Evolutionary conservation across 2,113 vertebrate genomes (phyloP), one percentile per base, ranked within the genome.

Genomic region (Glaucomys volans): DNA sequence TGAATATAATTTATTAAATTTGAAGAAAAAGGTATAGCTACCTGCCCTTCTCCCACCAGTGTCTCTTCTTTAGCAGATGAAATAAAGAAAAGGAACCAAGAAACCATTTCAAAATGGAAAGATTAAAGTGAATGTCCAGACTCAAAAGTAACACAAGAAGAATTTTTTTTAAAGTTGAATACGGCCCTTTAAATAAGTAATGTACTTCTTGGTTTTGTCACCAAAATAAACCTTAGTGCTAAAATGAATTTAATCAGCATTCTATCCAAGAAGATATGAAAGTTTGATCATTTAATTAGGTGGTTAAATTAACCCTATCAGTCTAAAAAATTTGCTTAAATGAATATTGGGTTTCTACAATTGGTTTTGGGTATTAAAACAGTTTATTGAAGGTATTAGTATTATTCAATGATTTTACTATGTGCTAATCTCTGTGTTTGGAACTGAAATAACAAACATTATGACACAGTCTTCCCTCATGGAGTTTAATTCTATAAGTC

Each of bases 221-320:
- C 54, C 32, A 82, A 71, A 94, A 90, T 89, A 72, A 94, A 82
- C 66, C 52, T 67, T n/a, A 81, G 4, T 57, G 26, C 7, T 93
- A 77, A 93, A 93, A 74, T 62, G 26, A 91, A 95, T 59, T 88
- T 91, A 91, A 75, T 89, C 37, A 71, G 42, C 16, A 81, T 81
- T 91, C 57, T 64, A 81, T 72, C 40, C 47, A 59, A 66, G 24
- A 87, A 59, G 4, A 13, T 59, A 91, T 57, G 52, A 88, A 95
- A 89, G 35, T 57, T 32, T 54, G 30, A 84, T 84, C 64, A 95
- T 40, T 82, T 79, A 37, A 66, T 12, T n/a, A 93, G 50, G 22
- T 37, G 87, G 32, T 37, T 42, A 96, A 97, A 93, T 75, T 80
- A 87, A 88, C 14, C 6, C 32, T 54, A 67, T 77, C 50, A 86